These are phyloP conservation scores for Microchrysa polita DNA, from an alignment of 2,888 invertebrate species.

Conservation along the genomic window DNA sequence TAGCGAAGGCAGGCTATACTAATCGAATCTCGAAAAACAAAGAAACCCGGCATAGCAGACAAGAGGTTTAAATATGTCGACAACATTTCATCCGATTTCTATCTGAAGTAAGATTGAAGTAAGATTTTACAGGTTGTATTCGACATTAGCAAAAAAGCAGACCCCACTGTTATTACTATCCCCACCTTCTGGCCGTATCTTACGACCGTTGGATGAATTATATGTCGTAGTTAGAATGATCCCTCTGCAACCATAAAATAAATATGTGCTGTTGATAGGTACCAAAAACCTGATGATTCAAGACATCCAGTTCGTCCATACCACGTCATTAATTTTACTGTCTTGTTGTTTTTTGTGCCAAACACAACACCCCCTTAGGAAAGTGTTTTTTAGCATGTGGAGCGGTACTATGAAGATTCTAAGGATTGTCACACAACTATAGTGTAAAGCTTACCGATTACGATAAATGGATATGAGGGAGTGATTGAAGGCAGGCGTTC, in stretches of 20 bases:
- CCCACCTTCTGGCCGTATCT: not conserved
- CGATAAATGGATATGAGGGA: not conserved
- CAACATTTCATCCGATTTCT: not conserved
- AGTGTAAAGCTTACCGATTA: slow-evolving; percentile 1
- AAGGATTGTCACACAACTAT: not conserved
- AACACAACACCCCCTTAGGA: not conserved
- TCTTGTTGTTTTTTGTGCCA: slow-evolving; percentile 8
- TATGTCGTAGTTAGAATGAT: not conserved
- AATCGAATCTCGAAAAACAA: not conserved
- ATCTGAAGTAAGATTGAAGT: not conserved
- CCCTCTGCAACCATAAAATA: not conserved
- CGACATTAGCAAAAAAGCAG: not conserved
- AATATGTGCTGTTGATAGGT: slow-evolving; percentile 17
- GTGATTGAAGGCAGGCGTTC: not conserved
- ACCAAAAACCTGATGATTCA: slow-evolving; percentile 27
- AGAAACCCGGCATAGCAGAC: not conserved
- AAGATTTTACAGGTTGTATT: not conserved
- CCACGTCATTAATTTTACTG: slow-evolving; percentile 21
- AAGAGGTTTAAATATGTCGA: not conserved
- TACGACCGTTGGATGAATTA: not conserved
- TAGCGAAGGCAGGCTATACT: not conserved
- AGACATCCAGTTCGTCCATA: slow-evolving; percentile 22
- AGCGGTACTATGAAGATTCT: not conserved
- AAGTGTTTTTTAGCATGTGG: not conserved
- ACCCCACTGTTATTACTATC: not conserved